phyloP scores from a whole-genome alignment of 2,797 vertebrate genomes.

The Natrix natrix region DNA sequence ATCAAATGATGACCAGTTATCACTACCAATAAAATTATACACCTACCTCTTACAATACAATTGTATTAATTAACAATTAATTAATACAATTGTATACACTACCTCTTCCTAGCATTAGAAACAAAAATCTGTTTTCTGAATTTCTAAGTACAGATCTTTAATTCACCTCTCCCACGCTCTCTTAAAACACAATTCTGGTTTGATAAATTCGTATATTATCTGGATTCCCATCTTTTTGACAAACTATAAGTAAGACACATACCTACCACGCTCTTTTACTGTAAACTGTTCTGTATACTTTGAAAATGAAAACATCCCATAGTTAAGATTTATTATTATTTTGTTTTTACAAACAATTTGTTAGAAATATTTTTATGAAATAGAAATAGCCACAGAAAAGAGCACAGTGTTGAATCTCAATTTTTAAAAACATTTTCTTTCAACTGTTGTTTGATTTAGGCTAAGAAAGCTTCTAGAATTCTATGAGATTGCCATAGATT shows the following conservation, averaged over 20 bases:
- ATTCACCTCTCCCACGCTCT: background rate
- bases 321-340: background rate
- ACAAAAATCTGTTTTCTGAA: background rate
- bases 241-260: background rate
- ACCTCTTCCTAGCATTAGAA: background rate
- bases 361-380: background rate
- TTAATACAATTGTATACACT: too few species aligned
- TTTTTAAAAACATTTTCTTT: background rate
- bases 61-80: too few species aligned
- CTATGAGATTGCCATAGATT: background rate
- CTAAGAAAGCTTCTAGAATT: background rate
- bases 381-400: background rate
- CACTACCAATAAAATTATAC: too few species aligned
- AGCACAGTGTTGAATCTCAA: background rate
- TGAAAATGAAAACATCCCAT: background rate
- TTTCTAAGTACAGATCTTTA: background rate
- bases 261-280: background rate
- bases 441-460: background rate
- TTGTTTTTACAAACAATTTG: background rate
- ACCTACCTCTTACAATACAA: too few species aligned
- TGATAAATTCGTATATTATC: background rate
- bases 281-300: background rate
- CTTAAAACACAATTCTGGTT: background rate
- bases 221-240: background rate
- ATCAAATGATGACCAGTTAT: background rate